phyloP scores from a whole-genome alignment of 2,797 vertebrate species.

The Lacerta bilineata region DNA sequence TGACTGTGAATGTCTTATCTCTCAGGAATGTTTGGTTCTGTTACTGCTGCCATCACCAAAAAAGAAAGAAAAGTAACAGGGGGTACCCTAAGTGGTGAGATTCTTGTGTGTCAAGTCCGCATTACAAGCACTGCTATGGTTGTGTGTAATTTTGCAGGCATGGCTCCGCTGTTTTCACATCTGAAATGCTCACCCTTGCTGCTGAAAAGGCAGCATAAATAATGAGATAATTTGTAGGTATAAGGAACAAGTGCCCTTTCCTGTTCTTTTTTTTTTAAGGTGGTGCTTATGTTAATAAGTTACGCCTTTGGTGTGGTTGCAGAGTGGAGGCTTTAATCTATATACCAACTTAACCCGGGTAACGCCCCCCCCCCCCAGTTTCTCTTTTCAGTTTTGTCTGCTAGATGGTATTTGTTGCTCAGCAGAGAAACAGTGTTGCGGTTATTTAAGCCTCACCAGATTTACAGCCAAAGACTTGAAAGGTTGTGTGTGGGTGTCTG shows the following conservation, averaged over 20 bases:
- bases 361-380: slow-evolving; percentile 13
- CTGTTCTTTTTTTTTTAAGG: slow-evolving; percentile 27
- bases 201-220: neutral
- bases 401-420: slow-evolving; percentile 37
- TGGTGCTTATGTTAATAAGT: slow-evolving; percentile 31
- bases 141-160: neutral
- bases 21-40: neutral
- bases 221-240: slow-evolving; percentile 14
- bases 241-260: slow-evolving; percentile 38
- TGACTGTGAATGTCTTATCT: slow-evolving; percentile 23
- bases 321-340: neutral
- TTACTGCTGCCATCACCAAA: slow-evolving; percentile 11
- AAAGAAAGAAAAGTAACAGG: neutral
- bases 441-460: slow-evolving; percentile 70
- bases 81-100: rapidly evolving
- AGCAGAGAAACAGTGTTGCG: slow-evolving; percentile 38
- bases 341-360: neutral
- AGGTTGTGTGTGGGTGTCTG: slow-evolving; percentile 61
- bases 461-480: slow-evolving; percentile 54
- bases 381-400: slow-evolving; percentile 50
- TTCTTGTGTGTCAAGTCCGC: neutral
- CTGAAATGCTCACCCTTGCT: slow-evolving; percentile 21
- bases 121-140: slow-evolving; percentile 4
- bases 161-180: neutral
- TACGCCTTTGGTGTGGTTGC: neutral